phyloP scores from a whole-genome alignment of 2,113 vertebrate genomes.

The Xenopus laevis region DNA sequence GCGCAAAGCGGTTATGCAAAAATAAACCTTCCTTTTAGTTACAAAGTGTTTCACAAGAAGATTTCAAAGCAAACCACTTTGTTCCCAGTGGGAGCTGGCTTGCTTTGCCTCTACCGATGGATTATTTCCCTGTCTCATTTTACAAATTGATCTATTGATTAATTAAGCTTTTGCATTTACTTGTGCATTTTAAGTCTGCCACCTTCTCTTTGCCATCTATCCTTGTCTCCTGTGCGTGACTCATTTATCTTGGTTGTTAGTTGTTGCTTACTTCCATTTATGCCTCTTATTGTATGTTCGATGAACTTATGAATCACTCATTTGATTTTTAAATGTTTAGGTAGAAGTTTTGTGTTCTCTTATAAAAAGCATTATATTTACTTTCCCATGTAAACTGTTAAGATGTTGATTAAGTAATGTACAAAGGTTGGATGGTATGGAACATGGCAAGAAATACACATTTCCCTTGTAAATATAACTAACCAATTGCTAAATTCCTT shows the following conservation, averaged over 20 bases:
- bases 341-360: not conserved
- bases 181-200: slow-evolving; percentile 41
- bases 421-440: too few relatives aligned
- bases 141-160: slow-evolving; percentile 45
- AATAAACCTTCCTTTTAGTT: too few relatives aligned
- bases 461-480: too few relatives aligned
- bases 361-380: too few relatives aligned
- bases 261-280: slow-evolving; percentile 31
- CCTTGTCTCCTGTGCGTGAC: slow-evolving; percentile 30
- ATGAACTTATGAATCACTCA: slow-evolving; percentile 34
- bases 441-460: too few relatives aligned
- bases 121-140: slow-evolving; percentile 42
- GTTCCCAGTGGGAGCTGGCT: slow-evolving; percentile 27
- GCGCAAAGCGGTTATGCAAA: too few relatives aligned
- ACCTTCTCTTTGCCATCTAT: slow-evolving; percentile 33
- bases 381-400: too few relatives aligned
- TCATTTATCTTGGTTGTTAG: slow-evolving; percentile 36
- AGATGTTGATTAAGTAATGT: too few relatives aligned
- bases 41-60: too few relatives aligned
- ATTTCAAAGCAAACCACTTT: not conserved
- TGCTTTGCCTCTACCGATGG: slow-evolving; percentile 26
- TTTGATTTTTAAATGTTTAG: slow-evolving; percentile 30
- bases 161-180: slow-evolving; percentile 46
- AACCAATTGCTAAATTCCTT: too few relatives aligned
- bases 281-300: slow-evolving; percentile 33